Evolutionary conservation across 2,113 vertebrate species (phyloP).

Genomic region (Xenopus laevis): DNA sequence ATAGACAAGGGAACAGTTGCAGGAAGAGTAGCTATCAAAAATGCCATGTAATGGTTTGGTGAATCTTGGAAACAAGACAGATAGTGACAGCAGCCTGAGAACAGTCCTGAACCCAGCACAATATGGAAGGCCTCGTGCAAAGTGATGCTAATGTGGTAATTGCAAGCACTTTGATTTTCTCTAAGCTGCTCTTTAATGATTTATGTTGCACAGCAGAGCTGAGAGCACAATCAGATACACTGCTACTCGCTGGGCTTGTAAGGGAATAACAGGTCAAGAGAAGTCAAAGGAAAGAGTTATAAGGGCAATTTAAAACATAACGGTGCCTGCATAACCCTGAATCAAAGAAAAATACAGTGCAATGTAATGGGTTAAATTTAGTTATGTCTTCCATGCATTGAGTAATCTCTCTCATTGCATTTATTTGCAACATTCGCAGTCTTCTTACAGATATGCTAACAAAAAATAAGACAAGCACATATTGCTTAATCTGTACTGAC

Average conservation of each 20-base stretch:
- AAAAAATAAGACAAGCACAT: too few relatives aligned
- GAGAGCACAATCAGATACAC: slow-evolving; percentile 4
- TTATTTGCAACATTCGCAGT: too few relatives aligned
- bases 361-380: too few relatives aligned
- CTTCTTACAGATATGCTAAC: too few relatives aligned
- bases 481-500: too few relatives aligned
- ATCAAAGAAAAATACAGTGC: too few relatives aligned
- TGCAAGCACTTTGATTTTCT: slow-evolving; percentile 47
- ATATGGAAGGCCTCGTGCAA: slow-evolving; percentile 21
- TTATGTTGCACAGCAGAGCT: slow-evolving; percentile 52
- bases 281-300: too few relatives aligned
- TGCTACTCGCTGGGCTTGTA: slow-evolving; percentile 10
- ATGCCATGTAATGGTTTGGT: slow-evolving; percentile 40
- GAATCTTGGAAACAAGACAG: slow-evolving; percentile 28
- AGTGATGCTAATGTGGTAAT: slow-evolving; percentile 53
- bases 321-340: too few relatives aligned
- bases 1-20: slow-evolving; percentile 4
- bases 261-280: too few relatives aligned
- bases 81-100: slow-evolving; percentile 40
- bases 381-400: too few relatives aligned
- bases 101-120: slow-evolving; percentile 11
- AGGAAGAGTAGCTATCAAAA: slow-evolving; percentile 31
- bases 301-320: too few relatives aligned
- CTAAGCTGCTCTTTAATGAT: slow-evolving; percentile 60
- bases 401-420: too few relatives aligned